Base-by-base conservation (phyloP, 2,113 vertebrate species). In the Rhynchomys soricoides region DNA sequence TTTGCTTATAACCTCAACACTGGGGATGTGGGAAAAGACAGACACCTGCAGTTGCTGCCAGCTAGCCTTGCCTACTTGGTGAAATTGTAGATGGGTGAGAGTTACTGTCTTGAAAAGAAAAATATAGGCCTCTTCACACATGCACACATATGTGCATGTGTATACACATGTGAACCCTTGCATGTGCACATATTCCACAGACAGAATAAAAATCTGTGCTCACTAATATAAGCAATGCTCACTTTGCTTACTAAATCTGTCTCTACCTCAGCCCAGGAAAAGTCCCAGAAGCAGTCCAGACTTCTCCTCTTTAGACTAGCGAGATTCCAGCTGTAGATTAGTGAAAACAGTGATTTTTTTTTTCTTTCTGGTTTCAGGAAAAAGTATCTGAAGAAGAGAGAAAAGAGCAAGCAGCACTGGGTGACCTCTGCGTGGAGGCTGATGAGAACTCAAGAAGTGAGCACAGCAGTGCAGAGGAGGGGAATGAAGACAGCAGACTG, bases 311-410 rank as follows among this genome's bases (percentile, higher is more conserved):
- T 50, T 62, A 45, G 24, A 52, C 2, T 48, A 79, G 45, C 48
- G 93, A 10, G 86, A 86, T 96, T 90, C 81, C 81, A 71, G 17
- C 31, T 62, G 19, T 50, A 74, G 29, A 91, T 94, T 70, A 85
- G 43, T 92, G 82, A 94, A 97, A 96, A 45, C 48, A 64, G 10
- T 90, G 31, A 83, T 95, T 86, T 64, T 91, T 59, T 93, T 26
- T 64, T 86, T 37, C 91, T 62, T 94, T 96, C 95, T 89, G 93
- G 1, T 96, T 94, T 97, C 97, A 99, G 99, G 99, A 99, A 94
- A 99, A 99, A 96, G 98, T 99, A 96, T 98, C 98, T 5, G 99
- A 99, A 98, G 99, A 99, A 95, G 98, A 98, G 96, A 98, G 97
- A 90, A 99, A 98, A 82, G 98, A 97, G 95, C 98, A 98, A 79